Percentiles rank a stretch among this genome's conserved stretches.
Conservation (phyloP, 2,797 vertebrate species). For the Kryptolebias ocellatus region DNA sequence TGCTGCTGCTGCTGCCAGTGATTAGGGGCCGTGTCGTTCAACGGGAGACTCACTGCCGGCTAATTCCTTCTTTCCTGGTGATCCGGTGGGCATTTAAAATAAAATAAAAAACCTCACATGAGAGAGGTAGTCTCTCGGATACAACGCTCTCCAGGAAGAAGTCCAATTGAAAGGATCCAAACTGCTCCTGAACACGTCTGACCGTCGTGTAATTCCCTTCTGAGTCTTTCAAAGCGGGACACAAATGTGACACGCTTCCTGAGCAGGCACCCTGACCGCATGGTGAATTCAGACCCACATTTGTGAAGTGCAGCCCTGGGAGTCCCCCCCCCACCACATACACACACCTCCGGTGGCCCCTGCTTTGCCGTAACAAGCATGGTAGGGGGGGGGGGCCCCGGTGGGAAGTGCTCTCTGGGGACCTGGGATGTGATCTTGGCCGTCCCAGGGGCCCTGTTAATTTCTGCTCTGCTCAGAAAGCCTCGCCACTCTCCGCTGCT, state of each 20-base stretch:
- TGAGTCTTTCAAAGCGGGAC: conserved; percentile 56
- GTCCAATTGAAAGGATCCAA: conserved; percentile 64
- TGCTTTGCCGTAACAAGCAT: conserved; percentile 80
- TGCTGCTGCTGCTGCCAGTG: conserved; percentile 56
- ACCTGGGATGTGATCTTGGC: conserved; percentile 76
- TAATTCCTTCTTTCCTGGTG: conserved; percentile 63
- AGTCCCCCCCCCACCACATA: conserved; percentile 52
- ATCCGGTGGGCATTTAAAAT: conserved; percentile 59
- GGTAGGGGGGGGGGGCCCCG: conserved; percentile 59
- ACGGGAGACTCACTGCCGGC: conserved; percentile 59
- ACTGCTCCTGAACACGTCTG: conserved; percentile 74
- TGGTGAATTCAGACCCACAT: conserved; percentile 72
- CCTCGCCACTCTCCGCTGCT: conserved; percentile 73
- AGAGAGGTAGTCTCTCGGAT: conserved; percentile 59
- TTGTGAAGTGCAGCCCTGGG: conserved; percentile 78
- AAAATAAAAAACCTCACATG: conserved; percentile 43
- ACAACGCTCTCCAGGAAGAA: conserved; percentile 59
- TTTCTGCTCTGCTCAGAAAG: conserved; percentile 79
- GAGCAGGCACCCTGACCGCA: conserved; percentile 62
- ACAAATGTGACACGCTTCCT: conserved; percentile 70
- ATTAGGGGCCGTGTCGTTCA: conserved; percentile 69
- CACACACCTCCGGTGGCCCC: conserved; percentile 60
- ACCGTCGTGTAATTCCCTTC: conserved; percentile 67
- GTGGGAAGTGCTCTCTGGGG: conserved; percentile 82
- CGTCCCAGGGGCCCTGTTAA: conserved; percentile 82